Percentiles rank a stretch among this genome's conserved stretches.
Conservation (phyloP, 2,888 invertebrate species). For the Hypomecis punctinalis region DNA sequence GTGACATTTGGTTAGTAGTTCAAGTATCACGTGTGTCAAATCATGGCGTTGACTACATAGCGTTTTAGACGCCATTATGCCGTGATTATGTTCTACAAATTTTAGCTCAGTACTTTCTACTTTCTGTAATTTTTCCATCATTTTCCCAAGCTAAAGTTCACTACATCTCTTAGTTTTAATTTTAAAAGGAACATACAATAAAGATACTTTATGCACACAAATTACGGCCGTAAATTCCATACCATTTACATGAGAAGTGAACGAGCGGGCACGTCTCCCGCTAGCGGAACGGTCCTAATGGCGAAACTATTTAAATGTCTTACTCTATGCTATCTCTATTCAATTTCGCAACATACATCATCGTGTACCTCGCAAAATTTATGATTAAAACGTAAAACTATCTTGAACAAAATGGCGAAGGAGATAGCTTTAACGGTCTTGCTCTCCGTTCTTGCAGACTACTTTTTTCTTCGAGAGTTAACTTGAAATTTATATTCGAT, state of each 20-base stretch:
- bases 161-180: conserved; percentile 60
- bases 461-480: conserved; percentile 32
- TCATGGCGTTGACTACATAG: no score
- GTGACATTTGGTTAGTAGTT: no score
- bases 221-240: conserved; percentile 58
- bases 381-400: conserved; percentile 52
- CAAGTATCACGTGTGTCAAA: no score
- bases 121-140: no score
- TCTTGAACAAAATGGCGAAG: conserved; percentile 37
- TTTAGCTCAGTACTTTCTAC: no score
- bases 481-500: conserved; percentile 32
- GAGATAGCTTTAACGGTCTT: conserved; percentile 39
- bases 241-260: conserved; percentile 71
- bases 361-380: conserved; percentile 46
- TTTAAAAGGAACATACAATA: conserved; percentile 53
- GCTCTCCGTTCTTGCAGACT: conserved; percentile 31
- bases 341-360: conserved; percentile 61
- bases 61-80: no score
- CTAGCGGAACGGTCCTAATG: conserved; percentile 60
- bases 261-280: conserved; percentile 56
- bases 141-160: conserved; percentile 25
- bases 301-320: conserved; percentile 74
- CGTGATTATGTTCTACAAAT: no score
- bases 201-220: conserved; percentile 56
- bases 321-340: conserved; percentile 64